Percentiles rank a stretch among this genome's conserved stretches.
Evolutionary conservation across 2,888 invertebrate species (phyloP).

Genomic region (Lepidonotus clava): DNA sequence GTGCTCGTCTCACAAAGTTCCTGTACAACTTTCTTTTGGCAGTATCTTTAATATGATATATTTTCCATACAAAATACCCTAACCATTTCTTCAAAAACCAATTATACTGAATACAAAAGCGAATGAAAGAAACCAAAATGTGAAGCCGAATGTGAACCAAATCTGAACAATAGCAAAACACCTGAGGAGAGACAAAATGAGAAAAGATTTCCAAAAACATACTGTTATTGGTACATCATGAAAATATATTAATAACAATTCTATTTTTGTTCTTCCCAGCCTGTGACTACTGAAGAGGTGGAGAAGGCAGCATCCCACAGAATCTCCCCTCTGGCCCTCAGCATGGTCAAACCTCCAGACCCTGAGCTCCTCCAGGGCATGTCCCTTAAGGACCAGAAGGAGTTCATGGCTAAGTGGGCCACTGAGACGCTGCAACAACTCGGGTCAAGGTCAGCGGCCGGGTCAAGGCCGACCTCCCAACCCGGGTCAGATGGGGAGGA

Average conservation of each 20-base stretch:
- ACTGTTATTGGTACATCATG: too few relatives aligned
- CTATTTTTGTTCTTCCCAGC: constrained; percentile 82
- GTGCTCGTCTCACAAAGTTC: too few relatives aligned
- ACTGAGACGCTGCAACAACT: constrained; percentile 81
- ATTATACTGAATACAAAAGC: too few relatives aligned
- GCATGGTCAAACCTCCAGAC: constrained; percentile 80
- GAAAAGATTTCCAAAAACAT: too few relatives aligned
- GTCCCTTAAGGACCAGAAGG: constrained; percentile 77
- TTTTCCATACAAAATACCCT: too few relatives aligned
- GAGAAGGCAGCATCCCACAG: constrained; percentile 81
- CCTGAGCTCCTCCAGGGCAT: constrained; percentile 75
- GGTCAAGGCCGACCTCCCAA: constrained; percentile 23
- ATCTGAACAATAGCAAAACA: too few relatives aligned
- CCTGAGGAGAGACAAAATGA: too few relatives aligned
- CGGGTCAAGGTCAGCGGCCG: constrained; percentile 11
- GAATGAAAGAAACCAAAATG: too few relatives aligned
- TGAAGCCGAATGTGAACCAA: too few relatives aligned
- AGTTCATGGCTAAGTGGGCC: constrained; percentile 82
- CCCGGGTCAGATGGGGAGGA: constrained; percentile 47
- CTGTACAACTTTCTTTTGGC: too few relatives aligned
- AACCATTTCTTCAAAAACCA: too few relatives aligned
- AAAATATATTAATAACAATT: neutral
- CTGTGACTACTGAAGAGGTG: constrained; percentile 87
- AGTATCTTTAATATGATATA: too few relatives aligned
- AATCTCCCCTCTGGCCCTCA: constrained; percentile 83